A percentile compares a stretch with the other conserved stretches of the same genome.
phyloP scores from a whole-genome alignment of 2,888 invertebrate species.

The Cyclophora punctaria region DNA sequence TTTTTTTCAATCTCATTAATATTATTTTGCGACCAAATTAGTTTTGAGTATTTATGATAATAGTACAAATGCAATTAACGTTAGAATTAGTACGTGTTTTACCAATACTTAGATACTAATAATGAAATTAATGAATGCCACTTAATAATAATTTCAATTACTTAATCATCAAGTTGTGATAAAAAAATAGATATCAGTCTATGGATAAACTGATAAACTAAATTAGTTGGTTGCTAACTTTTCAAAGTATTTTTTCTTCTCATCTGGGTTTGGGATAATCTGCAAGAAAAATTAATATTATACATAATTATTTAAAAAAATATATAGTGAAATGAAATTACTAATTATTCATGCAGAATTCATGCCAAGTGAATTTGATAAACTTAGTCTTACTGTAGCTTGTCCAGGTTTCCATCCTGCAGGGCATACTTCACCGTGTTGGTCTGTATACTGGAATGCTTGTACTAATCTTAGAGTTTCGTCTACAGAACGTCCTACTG shows the following conservation, averaged over 20 bases:
- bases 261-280: constrained; percentile 88
- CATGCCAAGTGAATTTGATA: no score
- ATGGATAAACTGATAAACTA: neutral
- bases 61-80: no score
- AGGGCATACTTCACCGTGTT: constrained; percentile 95
- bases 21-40: no score
- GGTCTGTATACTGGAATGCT: constrained; percentile 95
- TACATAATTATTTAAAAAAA: no score
- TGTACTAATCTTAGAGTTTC: constrained; percentile 95
- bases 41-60: no score
- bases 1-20: no score
- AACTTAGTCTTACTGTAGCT: constrained; percentile 81
- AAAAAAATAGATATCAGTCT: no score
- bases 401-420: constrained; percentile 96
- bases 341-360: no score
- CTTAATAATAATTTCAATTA: no score
- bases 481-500: constrained; percentile 94
- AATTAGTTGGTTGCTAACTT: constrained; percentile 73
- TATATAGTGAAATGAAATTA: no score
- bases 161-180: no score
- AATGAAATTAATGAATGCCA: neutral
- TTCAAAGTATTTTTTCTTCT: constrained; percentile 87
- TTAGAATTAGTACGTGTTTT: no score
- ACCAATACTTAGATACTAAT: neutral
- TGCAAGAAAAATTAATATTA: constrained; percentile 45